phyloP scores from a whole-genome alignment of 2,888 invertebrate genomes.

The Brachylomia viminalis region DNA sequence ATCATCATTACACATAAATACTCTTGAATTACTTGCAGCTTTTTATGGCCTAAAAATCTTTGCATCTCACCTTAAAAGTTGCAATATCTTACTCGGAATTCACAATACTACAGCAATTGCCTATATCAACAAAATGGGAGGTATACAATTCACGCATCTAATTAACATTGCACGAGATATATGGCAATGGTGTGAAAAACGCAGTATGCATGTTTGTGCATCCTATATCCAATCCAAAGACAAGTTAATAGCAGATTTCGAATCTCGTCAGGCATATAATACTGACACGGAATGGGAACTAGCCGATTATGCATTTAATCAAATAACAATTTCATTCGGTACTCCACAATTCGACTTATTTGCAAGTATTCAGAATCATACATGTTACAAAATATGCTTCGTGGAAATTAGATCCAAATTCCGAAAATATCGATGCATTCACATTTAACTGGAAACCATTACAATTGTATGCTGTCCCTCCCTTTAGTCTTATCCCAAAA shows the following conservation, averaged over 20 bases:
- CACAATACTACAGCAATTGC: slow-evolving; percentile 34
- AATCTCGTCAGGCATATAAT: background rate
- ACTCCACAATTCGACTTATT: slow-evolving; percentile 53
- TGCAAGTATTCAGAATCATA: slow-evolving; percentile 48
- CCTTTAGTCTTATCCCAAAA: slow-evolving; percentile 13
- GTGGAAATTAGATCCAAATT: slow-evolving; percentile 51
- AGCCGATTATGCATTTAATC: slow-evolving; percentile 24
- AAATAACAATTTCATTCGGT: slow-evolving; percentile 39
- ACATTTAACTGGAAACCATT: slow-evolving; percentile 43
- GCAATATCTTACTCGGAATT: slow-evolving; percentile 25
- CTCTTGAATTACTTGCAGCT: slow-evolving; percentile 28
- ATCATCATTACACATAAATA: slow-evolving; percentile 28
- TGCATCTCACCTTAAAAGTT: background rate
- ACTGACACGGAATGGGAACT: slow-evolving; percentile 50
- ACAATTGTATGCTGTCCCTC: slow-evolving; percentile 22
- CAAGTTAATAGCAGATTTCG: slow-evolving; percentile 5
- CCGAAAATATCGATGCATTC: slow-evolving; percentile 49
- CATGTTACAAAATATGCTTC: slow-evolving; percentile 53
- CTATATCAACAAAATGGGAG: slow-evolving; percentile 33
- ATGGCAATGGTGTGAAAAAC: slow-evolving; percentile 37
- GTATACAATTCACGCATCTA: background rate
- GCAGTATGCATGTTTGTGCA: slow-evolving; percentile 3
- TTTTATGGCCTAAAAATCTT: slow-evolving; percentile 36
- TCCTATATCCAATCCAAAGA: slow-evolving; percentile 14
- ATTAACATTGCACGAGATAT: slow-evolving; percentile 23